Percentiles rank a stretch among this genome's conserved stretches.
These are phyloP conservation scores for Netelia melanura DNA, from an alignment of 2,888 invertebrate genomes.

Conservation along the genomic window DNA sequence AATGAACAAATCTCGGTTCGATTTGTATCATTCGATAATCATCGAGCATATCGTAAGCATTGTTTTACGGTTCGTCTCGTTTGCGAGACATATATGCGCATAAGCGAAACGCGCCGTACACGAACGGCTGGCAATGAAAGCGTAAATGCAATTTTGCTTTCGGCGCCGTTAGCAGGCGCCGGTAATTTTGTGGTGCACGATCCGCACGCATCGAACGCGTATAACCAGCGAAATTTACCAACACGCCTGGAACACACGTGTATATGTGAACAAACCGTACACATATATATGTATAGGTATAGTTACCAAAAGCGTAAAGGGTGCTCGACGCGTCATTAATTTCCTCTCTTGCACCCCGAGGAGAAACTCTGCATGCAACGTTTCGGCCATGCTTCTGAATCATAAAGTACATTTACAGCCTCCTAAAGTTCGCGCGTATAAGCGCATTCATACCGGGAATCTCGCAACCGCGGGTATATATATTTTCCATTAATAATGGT, in stretches of 20 bases:
- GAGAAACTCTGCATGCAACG: constrained; percentile 25
- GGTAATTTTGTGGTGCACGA: constrained; percentile 23
- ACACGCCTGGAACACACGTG: constrained; percentile 29
- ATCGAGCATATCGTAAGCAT: not conserved
- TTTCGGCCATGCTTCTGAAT: constrained; percentile 42
- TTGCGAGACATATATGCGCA: not conserved
- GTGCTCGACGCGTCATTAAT: constrained; percentile 49
- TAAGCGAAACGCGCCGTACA: not conserved
- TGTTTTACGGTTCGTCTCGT: constrained; percentile 18
- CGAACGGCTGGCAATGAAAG: constrained; percentile 4
- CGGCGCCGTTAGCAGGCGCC: constrained; percentile 16
- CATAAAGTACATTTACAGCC: constrained; percentile 56
- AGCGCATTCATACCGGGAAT: constrained; percentile 19
- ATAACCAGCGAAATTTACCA: not conserved
- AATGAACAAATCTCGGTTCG: too few relatives aligned
- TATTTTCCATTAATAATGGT: constrained; percentile 49
- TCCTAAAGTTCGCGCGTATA: constrained; percentile 50
- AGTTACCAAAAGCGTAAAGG: constrained; percentile 11
- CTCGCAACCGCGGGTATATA: constrained; percentile 2
- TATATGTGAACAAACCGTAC: not conserved
- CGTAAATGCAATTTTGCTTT: constrained; percentile 28
- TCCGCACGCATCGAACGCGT: constrained; percentile 36
- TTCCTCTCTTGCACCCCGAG: constrained; percentile 27
- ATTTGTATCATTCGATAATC: not conserved
- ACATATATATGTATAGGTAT: constrained; percentile 1